These are phyloP conservation scores for Drosophila miranda DNA, from an alignment of 1,140 invertebrate species.

Conservation along the genomic window DNA sequence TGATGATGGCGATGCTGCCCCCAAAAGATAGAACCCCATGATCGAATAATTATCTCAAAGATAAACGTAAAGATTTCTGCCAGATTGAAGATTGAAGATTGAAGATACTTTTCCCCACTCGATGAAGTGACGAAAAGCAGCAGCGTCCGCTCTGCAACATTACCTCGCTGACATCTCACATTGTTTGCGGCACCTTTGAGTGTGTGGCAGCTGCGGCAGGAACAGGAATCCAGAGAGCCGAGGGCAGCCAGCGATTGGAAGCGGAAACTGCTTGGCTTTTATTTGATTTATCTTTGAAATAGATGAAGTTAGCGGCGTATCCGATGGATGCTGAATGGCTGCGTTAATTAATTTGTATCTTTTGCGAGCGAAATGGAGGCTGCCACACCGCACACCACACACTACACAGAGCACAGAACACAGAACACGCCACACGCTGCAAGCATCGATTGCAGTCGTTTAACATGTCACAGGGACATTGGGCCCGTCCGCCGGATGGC, in stretches of 20 bases:
- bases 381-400: background rate
- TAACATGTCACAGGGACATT: conserved; percentile 67
- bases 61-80: conserved; percentile 23
- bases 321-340: conserved; percentile 53
- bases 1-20: conserved; percentile 32
- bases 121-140: too few species aligned
- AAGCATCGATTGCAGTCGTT: conserved; percentile 65
- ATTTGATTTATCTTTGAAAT: conserved; percentile 76
- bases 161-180: conserved; percentile 60
- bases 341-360: conserved; percentile 81
- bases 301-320: conserved; percentile 74
- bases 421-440: background rate
- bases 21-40: too few species aligned
- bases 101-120: too few species aligned
- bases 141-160: conserved; percentile 6
- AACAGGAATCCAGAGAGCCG: conserved; percentile 1
- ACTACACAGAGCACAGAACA: too few species aligned
- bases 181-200: conserved; percentile 66
- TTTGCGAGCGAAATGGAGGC: conserved; percentile 23
- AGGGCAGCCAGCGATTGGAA: conserved; percentile 1
- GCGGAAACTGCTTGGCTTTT: conserved; percentile 35
- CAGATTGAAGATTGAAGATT: too few species aligned
- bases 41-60: conserved; percentile 24
- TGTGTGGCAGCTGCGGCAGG: conserved; percentile 30
- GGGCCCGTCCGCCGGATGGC: conserved; percentile 57